Conservation (phyloP, 1,140 invertebrate genomes). For the Idris sp. region DNA sequence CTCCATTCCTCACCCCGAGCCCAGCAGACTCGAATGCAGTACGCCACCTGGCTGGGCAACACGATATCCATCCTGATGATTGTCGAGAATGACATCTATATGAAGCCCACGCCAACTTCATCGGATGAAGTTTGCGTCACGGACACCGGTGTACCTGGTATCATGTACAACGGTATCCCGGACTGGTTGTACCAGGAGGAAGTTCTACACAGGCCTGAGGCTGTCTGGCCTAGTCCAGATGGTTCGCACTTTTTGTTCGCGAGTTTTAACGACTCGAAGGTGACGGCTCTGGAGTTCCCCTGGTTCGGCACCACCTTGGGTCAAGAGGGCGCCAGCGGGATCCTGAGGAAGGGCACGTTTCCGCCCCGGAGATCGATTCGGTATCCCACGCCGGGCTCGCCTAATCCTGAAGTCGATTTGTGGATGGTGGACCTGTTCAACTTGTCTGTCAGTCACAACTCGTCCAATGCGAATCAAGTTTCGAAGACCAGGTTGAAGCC, state of each 20-base stretch:
- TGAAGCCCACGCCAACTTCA: constrained; percentile 83
- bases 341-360: constrained; percentile 78
- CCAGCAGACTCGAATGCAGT: constrained; percentile 85
- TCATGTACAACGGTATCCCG: constrained; percentile 93
- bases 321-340: constrained; percentile 63
- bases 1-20: constrained; percentile 83
- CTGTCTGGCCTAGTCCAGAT: constrained; percentile 90
- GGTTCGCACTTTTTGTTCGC: constrained; percentile 90
- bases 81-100: constrained; percentile 92
- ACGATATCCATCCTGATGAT: constrained; percentile 85
- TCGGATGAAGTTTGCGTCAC: constrained; percentile 85
- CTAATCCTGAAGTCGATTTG: constrained; percentile 88
- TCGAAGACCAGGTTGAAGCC: constrained; percentile 83
- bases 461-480: constrained; percentile 65
- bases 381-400: constrained; percentile 90
- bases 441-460: constrained; percentile 68
- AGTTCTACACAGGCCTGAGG: constrained; percentile 85
- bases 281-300: constrained; percentile 81
- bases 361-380: constrained; percentile 86
- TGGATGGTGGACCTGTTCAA: constrained; percentile 89
- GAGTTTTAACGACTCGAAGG: constrained; percentile 90
- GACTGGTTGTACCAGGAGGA: constrained; percentile 97
- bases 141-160: constrained; percentile 84
- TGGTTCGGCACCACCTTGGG: constrained; percentile 81
- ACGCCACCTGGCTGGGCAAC: constrained; percentile 87